These are phyloP conservation scores for Perognathus longimembris DNA, from an alignment of 2,113 vertebrate species.

Conservation along the genomic window DNA sequence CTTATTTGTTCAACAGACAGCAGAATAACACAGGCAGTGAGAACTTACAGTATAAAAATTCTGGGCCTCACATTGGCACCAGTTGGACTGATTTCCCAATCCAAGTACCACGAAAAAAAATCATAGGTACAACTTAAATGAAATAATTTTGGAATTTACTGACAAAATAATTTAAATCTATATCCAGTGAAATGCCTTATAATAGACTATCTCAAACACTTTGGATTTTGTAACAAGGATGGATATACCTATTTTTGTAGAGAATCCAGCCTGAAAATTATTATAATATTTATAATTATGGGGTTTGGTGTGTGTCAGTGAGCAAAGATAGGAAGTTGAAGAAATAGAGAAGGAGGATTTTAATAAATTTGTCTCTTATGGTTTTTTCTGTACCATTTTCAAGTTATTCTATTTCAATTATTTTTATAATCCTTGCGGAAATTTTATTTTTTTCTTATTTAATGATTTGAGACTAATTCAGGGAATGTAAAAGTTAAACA, in stretches of 20 bases:
- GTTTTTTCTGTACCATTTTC: slow-evolving; percentile 17
- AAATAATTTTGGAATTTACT: not conserved
- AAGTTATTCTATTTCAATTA: not conserved
- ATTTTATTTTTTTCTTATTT: slow-evolving; percentile 24
- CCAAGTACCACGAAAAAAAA: not conserved
- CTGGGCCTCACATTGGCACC: not conserved
- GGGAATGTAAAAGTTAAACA: slow-evolving; percentile 14
- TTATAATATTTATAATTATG: too few species aligned
- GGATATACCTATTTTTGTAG: not conserved
- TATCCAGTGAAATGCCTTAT: not conserved
- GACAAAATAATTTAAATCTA: not conserved
- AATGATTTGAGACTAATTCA: slow-evolving; percentile 32
- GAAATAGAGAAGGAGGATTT: not conserved
- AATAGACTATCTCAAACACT: not conserved
- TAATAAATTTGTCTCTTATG: not conserved
- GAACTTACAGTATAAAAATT: not conserved
- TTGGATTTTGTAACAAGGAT: not conserved
- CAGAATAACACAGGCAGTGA: not conserved
- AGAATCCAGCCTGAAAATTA: not conserved
- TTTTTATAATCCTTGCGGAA: not conserved
- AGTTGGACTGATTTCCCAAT: not conserved
- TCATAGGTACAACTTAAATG: not conserved
- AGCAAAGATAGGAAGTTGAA: not conserved
- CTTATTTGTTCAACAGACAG: not conserved
- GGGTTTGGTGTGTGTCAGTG: too few species aligned